Conservation (phyloP, 2,113 vertebrate species). For the Notarius quadriscutis region DNA sequence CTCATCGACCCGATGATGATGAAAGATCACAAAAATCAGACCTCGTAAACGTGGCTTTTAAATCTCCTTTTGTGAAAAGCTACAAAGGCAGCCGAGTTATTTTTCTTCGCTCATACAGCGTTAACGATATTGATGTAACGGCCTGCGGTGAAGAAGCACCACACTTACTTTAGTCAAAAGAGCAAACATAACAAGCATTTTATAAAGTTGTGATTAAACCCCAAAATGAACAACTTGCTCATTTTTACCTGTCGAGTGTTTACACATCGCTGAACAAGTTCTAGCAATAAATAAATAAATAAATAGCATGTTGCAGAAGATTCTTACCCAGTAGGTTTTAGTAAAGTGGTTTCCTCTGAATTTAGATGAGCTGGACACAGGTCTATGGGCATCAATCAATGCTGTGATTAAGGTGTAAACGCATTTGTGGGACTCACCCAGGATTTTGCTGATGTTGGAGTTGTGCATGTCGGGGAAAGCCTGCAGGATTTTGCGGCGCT, state of each 20-base stretch:
- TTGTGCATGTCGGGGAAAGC: constrained; percentile 99
- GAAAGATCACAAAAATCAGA: neutral
- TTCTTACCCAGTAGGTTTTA: neutral
- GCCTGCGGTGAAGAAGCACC: too few relatives aligned
- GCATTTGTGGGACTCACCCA: constrained; percentile 78
- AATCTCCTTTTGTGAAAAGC: neutral
- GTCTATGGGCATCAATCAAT: neutral
- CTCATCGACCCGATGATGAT: neutral
- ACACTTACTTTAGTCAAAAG: neutral
- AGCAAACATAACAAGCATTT: neutral
- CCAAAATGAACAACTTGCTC: neutral
- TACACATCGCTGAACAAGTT: neutral
- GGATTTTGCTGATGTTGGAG: constrained; percentile 99
- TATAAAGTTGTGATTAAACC: neutral
- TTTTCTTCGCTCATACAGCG: too few relatives aligned
- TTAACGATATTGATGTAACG: neutral
- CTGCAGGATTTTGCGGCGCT: constrained; percentile 97
- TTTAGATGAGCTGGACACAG: neutral
- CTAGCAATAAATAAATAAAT: neutral
- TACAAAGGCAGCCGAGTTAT: too few relatives aligned
- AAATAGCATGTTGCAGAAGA: neutral
- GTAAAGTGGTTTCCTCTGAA: neutral
- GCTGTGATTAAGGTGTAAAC: neutral
- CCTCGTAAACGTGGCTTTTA: neutral
- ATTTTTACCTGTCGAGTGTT: neutral